Percentiles rank a stretch among this genome's conserved stretches.
Conservation (phyloP, 2,888 invertebrate genomes). For the Steinernema scapterisci region DNA sequence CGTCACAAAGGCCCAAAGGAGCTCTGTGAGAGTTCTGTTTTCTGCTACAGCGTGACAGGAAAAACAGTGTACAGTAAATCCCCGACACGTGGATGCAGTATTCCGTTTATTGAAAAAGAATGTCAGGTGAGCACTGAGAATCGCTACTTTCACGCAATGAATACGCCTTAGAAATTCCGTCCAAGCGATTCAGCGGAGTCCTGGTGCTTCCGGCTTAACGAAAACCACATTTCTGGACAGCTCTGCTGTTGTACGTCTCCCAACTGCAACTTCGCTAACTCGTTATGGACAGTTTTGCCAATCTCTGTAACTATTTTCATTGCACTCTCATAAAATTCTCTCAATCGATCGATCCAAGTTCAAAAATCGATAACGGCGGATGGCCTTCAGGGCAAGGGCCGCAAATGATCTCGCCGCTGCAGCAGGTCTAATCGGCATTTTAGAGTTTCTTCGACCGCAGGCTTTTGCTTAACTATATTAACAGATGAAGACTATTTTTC, state of each 20-base stretch:
- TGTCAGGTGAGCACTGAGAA: neutral
- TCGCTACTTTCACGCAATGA: neutral
- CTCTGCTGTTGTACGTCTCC: slow-evolving; percentile 28
- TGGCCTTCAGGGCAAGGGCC: neutral
- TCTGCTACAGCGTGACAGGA: slow-evolving; percentile 6
- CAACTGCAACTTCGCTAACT: slow-evolving; percentile 2
- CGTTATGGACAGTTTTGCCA: too few species aligned
- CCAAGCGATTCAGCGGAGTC: neutral
- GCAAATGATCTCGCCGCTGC: neutral
- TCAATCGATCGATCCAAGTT: neutral
- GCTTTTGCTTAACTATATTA: too few species aligned
- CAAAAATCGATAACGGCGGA: neutral
- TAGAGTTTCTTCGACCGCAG: neutral
- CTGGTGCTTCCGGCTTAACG: slow-evolving; percentile 3
- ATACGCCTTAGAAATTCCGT: neutral
- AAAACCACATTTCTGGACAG: neutral
- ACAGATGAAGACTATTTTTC: neutral
- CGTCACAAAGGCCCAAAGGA: neutral
- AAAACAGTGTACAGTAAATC: neutral
- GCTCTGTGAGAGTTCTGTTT: neutral
- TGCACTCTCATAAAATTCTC: neutral
- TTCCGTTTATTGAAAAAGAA: neutral
- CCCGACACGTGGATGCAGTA: neutral
- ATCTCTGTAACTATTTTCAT: neutral
- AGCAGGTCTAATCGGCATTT: neutral